These are phyloP conservation scores for Neoitamus cyanurus DNA, from an alignment of 2,888 invertebrate species.

Conservation along the genomic window DNA sequence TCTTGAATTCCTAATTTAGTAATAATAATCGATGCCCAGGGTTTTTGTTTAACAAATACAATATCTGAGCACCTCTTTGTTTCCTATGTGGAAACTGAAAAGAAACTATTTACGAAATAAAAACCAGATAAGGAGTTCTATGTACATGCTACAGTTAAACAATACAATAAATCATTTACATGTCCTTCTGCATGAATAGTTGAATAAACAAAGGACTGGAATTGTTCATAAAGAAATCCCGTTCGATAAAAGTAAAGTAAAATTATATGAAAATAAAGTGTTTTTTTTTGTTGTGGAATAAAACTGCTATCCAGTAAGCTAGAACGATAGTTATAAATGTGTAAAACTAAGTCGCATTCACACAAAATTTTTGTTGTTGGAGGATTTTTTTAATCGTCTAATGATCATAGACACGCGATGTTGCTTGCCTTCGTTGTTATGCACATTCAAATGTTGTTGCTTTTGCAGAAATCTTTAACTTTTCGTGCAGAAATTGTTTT, in stretches of 20 bases:
- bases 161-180: neutral
- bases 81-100: neutral
- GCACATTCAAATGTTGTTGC: no score
- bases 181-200: slow-evolving; percentile 12
- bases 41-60: slow-evolving; percentile 43
- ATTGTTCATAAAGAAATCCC: neutral
- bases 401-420: neutral
- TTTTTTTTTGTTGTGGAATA: neutral
- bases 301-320: slow-evolving; percentile 3
- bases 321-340: neutral
- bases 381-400: slow-evolving; percentile 14
- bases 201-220: slow-evolving; percentile 33
- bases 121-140: neutral
- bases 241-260: neutral
- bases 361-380: slow-evolving; percentile 15
- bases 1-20: slow-evolving; percentile 1
- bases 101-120: neutral
- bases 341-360: slow-evolving; percentile 26
- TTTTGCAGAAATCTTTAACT: neutral
- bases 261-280: neutral
- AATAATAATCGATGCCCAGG: slow-evolving; percentile 26
- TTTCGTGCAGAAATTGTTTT: neutral
- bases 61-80: slow-evolving; percentile 22
- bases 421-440: neutral
- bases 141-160: slow-evolving; percentile 22